Evolutionary conservation across 2,888 invertebrate species (phyloP), one percentile per base, ranked within the genome.

Genomic region (Melanchra persicariae): DNA sequence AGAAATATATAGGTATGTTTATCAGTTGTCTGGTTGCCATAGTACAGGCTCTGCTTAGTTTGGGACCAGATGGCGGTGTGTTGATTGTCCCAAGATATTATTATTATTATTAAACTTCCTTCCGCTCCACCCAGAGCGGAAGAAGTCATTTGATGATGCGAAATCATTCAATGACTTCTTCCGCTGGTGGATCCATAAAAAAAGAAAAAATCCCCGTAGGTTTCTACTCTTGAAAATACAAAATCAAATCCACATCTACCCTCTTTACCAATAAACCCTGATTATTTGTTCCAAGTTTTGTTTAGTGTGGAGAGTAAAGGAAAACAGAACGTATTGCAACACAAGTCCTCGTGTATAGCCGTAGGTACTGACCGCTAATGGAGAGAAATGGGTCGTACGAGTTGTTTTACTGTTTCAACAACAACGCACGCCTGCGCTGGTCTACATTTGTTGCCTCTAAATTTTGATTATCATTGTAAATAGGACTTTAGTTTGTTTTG

Each of bases 331-430:
- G 10, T 9, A n/a, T 24, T 30, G 63, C 47, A 37, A 57, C 52
- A 76, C 69, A 52, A 58, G 40, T 60, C 17, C 62, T 71, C 22
- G 8, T 66, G 24, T 54, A 24, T 52, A 17, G 40, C 4, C 15
- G 40, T 40, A 5, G 40, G 40, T 40, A 15, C 40, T 65, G 47
- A 54, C 61, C 22, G 22, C 55, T 79, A 82, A 82, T 79, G 78
- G 64, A 72, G 82, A 79, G 58, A 30, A 77, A 82, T 82, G 61
- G 58, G 45, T 3, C 37, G 60, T 49, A 70, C 22, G 19, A 52
- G 55, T 40, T 22, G 71, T 63, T 64, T 81, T 77, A 61, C 60
- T 58, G 54, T 55, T 71, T 45, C 40, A 40, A 40, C 40, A 40
- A 2, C 34, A 45, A 45, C 30, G 63, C 54, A 54, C 45, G 19